Percentiles rank a stretch among this genome's conserved stretches.
Conservation (phyloP, 2,797 vertebrate genomes). For the Falco novaeseelandiae region DNA sequence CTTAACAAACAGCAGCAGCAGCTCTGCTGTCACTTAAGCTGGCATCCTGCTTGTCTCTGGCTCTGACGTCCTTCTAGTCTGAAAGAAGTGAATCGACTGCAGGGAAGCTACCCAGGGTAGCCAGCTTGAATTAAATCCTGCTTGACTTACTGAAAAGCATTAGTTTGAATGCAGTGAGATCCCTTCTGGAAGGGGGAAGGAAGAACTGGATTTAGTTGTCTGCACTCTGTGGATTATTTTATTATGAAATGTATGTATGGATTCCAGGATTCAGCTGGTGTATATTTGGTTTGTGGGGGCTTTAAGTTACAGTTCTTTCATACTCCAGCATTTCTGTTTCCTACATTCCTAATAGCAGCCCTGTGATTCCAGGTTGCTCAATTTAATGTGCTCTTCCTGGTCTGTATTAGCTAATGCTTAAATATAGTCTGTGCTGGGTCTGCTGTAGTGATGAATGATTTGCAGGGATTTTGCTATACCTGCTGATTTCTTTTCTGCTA, state of each 20-base stretch:
- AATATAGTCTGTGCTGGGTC: not conserved
- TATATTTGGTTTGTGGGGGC: not conserved
- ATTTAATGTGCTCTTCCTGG: not conserved
- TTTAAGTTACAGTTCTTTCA: not conserved
- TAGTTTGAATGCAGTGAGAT: not conserved
- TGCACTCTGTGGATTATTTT: not conserved
- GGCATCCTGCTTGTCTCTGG: not conserved
- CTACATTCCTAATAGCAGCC: not conserved
- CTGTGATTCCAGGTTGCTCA: not conserved
- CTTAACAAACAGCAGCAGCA: not conserved
- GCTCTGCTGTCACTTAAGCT: not conserved
- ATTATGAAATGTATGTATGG: not conserved
- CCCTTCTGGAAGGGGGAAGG: not conserved
- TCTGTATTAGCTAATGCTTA: not conserved
- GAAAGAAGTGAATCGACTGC: not conserved
- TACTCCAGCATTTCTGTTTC: not conserved
- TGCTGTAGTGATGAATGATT: not conserved
- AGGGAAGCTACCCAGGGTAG: not conserved
- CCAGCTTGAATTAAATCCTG: not conserved
- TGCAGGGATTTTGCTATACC: not conserved
- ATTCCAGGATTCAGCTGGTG: not conserved
- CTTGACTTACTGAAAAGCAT: not conserved
- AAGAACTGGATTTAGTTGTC: not conserved
- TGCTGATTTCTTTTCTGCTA: not conserved
- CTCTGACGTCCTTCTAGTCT: not conserved